These are phyloP conservation scores for Sycophila sp. DNA, from an alignment of 1,140 invertebrate species.

Conservation along the genomic window DNA sequence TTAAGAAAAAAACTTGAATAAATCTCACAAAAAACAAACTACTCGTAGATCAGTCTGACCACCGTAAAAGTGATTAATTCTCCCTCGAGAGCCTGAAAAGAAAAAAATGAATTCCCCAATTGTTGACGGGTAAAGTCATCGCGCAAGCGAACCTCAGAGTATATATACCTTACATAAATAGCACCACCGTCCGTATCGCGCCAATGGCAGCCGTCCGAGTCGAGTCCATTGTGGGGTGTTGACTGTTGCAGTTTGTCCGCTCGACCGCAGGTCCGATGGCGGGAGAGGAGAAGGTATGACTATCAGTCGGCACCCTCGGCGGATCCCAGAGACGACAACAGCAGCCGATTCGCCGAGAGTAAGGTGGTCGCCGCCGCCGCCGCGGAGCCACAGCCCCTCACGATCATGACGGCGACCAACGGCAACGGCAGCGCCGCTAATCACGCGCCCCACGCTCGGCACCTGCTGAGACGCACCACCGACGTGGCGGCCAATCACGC, in stretches of 20 bases:
- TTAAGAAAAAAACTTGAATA: too few relatives aligned
- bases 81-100: too few relatives aligned
- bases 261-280: constrained; percentile 67
- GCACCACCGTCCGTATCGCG: constrained; percentile 52
- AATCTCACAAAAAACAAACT: neutral
- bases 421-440: constrained; percentile 15
- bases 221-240: constrained; percentile 60
- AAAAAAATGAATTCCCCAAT: too few relatives aligned
- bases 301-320: constrained; percentile 61
- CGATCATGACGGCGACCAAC: neutral
- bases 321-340: constrained; percentile 40
- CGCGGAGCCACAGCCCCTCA: neutral
- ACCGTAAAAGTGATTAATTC: too few relatives aligned
- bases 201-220: constrained; percentile 57
- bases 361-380: too few relatives aligned
- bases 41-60: too few relatives aligned
- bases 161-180: too few relatives aligned
- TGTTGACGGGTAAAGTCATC: too few relatives aligned
- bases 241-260: constrained; percentile 70
- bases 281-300: constrained; percentile 72
- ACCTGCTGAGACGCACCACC: constrained; percentile 41
- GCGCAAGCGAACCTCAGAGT: too few relatives aligned
- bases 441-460: neutral
- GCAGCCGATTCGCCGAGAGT: constrained; percentile 29
- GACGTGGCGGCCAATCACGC: constrained; percentile 9